These are phyloP conservation scores for Palythoa grandis DNA, from an alignment of 92 coral and sea anemone species.

Conservation along the genomic window DNA sequence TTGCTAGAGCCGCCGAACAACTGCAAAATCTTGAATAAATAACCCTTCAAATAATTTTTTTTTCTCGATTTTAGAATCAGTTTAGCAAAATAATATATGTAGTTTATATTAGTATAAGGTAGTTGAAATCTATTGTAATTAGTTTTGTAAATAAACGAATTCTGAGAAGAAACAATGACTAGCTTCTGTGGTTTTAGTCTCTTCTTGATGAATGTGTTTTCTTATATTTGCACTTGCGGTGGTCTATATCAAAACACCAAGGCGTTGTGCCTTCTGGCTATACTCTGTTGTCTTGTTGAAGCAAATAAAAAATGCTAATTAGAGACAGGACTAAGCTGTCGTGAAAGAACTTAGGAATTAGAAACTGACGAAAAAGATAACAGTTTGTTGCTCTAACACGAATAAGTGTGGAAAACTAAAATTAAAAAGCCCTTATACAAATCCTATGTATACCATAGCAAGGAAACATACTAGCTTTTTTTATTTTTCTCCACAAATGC, in stretches of 20 bases:
- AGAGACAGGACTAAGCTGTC: not conserved
- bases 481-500: not conserved
- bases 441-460: not conserved
- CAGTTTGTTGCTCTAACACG: not conserved
- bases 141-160: constrained; percentile 42
- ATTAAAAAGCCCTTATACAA: too few species aligned
- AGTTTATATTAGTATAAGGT: not conserved
- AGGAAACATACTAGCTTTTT: not conserved
- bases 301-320: constrained; percentile 23
- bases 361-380: not conserved
- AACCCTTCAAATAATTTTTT: not conserved
- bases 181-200: constrained; percentile 24
- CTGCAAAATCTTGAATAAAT: not conserved
- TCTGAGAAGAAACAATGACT: not conserved
- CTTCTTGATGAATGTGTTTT: constrained; percentile 9
- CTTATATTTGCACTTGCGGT: not conserved
- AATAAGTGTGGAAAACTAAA: not conserved
- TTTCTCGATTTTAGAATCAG: not conserved
- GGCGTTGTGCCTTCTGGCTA: constrained; percentile 1
- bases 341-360: not conserved
- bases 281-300: not conserved
- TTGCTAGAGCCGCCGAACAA: not conserved
- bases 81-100: not conserved
- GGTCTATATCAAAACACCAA: not conserved
- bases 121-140: constrained; percentile 19